These are phyloP conservation scores for Plutomurus gul DNA, from an alignment of 1,140 invertebrate species.

Conservation along the genomic window DNA sequence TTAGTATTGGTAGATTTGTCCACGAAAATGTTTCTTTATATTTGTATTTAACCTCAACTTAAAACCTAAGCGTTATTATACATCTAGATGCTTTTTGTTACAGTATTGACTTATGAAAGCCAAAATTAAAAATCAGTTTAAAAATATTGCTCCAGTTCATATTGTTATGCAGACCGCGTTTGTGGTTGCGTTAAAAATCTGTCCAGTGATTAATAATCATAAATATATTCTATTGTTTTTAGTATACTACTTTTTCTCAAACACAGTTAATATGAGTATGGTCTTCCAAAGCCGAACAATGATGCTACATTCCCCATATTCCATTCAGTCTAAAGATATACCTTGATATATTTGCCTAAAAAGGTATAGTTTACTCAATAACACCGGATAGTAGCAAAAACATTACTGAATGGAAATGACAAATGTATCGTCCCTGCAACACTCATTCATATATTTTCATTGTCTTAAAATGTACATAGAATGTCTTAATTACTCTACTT, in stretches of 20 bases:
- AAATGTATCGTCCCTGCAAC: neutral
- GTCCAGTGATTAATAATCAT: too few species aligned
- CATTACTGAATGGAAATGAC: neutral
- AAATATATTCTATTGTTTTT: too few species aligned
- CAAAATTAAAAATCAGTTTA: neutral
- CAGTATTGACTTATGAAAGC: constrained; percentile 7
- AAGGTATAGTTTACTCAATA: too few species aligned
- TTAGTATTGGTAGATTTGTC: neutral
- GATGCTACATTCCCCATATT: neutral
- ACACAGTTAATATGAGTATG: neutral
- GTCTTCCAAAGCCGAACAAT: neutral
- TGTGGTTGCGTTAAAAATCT: too few species aligned
- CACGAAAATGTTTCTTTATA: constrained; percentile 12
- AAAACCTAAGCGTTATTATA: neutral
- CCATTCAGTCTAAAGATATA: too few species aligned
- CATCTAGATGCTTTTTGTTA: neutral
- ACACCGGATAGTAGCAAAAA: too few species aligned
- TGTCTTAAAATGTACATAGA: neutral
- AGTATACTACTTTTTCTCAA: neutral
- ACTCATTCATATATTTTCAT: too few species aligned
- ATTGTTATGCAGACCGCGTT: too few species aligned
- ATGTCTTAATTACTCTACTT: neutral
- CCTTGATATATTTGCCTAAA: too few species aligned
- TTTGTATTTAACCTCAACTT: too few species aligned
- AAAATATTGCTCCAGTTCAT: neutral